These are phyloP conservation scores for Furcifer pardalis DNA, from an alignment of 2,797 vertebrate species.

Conservation along the genomic window DNA sequence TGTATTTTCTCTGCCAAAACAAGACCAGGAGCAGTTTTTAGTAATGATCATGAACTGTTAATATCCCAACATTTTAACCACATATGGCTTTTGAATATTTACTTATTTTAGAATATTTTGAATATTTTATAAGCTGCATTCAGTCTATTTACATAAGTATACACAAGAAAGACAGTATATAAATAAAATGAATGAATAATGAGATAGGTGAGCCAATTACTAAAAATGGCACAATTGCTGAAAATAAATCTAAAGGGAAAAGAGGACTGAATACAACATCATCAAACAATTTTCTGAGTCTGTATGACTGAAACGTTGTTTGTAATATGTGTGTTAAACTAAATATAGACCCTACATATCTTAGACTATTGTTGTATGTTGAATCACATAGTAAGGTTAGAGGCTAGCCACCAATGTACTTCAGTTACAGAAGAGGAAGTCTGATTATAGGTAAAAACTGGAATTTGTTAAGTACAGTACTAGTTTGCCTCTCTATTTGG, in stretches of 20 bases:
- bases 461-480: background rate
- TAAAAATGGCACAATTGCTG: conserved; percentile 64
- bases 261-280: conserved; percentile 8
- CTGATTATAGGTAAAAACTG: background rate
- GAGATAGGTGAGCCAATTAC: background rate
- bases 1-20: too few relatives aligned
- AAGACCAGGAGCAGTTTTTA: too few relatives aligned
- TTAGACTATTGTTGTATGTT: conserved; percentile 25
- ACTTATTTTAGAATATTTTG: too few relatives aligned
- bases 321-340: conserved; percentile 17
- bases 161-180: background rate
- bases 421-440: background rate
- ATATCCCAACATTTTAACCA: too few relatives aligned
- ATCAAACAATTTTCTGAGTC: background rate
- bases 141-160: background rate
- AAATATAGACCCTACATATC: conserved; percentile 33
- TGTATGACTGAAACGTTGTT: background rate
- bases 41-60: too few relatives aligned
- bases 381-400: conserved; percentile 21
- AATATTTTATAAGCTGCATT: background rate
- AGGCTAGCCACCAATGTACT: background rate
- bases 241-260: conserved; percentile 23
- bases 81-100: too few relatives aligned
- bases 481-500: background rate
- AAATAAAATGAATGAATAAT: too few relatives aligned